Base-by-base conservation (phyloP, 2,797 vertebrate species). In the Sphenodon punctatus region DNA sequence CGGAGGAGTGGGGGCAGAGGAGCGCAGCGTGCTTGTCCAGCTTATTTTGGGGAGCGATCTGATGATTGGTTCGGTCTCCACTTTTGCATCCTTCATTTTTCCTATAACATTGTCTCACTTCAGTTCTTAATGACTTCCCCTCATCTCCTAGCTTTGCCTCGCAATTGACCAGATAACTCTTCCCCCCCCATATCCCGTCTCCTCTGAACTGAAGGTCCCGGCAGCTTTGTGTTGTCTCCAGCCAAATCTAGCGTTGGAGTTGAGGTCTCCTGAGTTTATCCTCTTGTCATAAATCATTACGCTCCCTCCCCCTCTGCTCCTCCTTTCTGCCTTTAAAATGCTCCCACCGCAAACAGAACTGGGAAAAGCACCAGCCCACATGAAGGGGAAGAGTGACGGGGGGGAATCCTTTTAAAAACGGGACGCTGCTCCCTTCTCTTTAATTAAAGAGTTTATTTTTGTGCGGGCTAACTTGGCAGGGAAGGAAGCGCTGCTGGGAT, bases 351-450 rank as follows among this genome's bases (percentile, higher is more conserved):
- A 88, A 91, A 91, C 19, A 27, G 58, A 73, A 67, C 63, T 55
- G 88, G 90, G 81, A 85, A 81, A 60, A 76, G 53, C 75, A 92
- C 87, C 90, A 93, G 87, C 86, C 91, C 92, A 91, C 91, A 90
- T 84, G 84, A 92, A 94, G 79, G 84, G 75, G 79, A 61, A 48
- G 68, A 67, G 76, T 68, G 56, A 69, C 56, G 61, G 75, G 75
- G 75, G 49, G 73, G 42, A 63, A 73, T 69, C 70, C 56, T 19
- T 70, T 76, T 82, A 49, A 53, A 46, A 67, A 20, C 58, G 69
- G 43, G 60, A 19, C 64, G n/a, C 46, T 14, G 56, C 80, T 83
- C 42, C 36, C 72, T 88, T 72, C 81, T 83, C 83, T 90, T 75
- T 88, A 87, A 94, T 82, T 90, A 89, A 85, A 69, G 42, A 67